Evolutionary conservation across 2,797 vertebrate species (phyloP).

Genomic region (Oreonectes daqikongensis): DNA sequence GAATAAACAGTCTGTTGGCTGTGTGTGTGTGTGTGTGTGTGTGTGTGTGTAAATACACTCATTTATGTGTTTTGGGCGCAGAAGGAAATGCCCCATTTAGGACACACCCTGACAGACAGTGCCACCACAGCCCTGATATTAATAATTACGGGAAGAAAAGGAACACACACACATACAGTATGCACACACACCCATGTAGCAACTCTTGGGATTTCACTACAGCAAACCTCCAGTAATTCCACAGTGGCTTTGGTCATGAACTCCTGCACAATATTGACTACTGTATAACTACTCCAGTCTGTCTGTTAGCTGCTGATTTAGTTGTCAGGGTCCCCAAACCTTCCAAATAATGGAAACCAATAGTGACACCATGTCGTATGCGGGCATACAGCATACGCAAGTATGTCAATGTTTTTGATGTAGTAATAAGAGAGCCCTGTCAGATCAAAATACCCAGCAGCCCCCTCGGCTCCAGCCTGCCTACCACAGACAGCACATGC

Average conservation of each 20-base stretch:
- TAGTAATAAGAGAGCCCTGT: constrained; percentile 59
- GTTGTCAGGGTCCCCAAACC: not conserved
- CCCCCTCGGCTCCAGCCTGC: constrained; percentile 74
- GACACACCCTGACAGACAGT: constrained; percentile 63
- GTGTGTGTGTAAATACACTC: constrained; percentile 66
- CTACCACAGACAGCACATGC: constrained; percentile 79
- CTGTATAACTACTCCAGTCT: constrained; percentile 34
- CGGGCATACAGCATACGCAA: not conserved
- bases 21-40: constrained; percentile 65
- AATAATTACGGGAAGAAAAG: constrained; percentile 67
- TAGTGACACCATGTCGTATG: not conserved
- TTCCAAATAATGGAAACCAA: not conserved
- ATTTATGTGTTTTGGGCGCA: constrained; percentile 76
- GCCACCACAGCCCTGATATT: constrained; percentile 64
- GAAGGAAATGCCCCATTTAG: constrained; percentile 83
- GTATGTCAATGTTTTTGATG: constrained; percentile 48
- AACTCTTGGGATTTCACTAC: constrained; percentile 51
- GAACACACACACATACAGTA: constrained; percentile 42
- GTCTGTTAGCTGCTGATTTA: not conserved
- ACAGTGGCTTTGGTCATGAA: constrained; percentile 40
- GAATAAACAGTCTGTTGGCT: constrained; percentile 56
- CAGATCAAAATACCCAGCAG: constrained; percentile 64
- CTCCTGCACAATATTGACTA: constrained; percentile 39
- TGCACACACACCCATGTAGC: constrained; percentile 18
- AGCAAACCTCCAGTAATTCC: constrained; percentile 24